Evolutionary conservation across 2,888 invertebrate species (phyloP), one percentile per base, ranked within the genome.

Genomic region (Ochropleura plecta): DNA sequence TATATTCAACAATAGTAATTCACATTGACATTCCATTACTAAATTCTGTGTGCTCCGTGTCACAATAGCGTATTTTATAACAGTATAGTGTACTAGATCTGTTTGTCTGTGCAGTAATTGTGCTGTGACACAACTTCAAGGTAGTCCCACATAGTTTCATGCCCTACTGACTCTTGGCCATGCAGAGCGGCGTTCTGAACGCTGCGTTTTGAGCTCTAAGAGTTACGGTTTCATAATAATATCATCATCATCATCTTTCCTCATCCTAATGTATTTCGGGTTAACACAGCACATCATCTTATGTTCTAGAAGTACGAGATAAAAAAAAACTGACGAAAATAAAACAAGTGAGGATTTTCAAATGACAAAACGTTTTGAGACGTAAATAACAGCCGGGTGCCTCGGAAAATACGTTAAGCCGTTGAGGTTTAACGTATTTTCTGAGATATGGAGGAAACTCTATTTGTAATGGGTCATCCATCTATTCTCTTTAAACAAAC

Each of bases 101-200:
- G 57, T 76, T 78, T 78, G 76, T 74, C 71, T 67, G 76, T 62
- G 46, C 70, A 62, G 76, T 77, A 80, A 85, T 79, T 83, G 85
- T 83, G 66, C 83, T 81, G 78, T 79, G 85, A 85, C 83, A 85
- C 67, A 78, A 79, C 70, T 62, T 63, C 78, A 86, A 86, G 86
- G 86, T 30, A 60, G 78, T 59, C 18, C 30, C 72, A 68, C 78
- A 81, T 82, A 80, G 86, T 81, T 84, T 82, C 76, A 84, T 84
- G 84, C 78, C 77, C 81, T 76, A 78, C 64, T 84, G 83, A 81
- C 63, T 82, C 64, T 72, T 49, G 62, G 3, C 46, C 14, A n/a
- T 48, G 64, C 59, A 74, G 73, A 68, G 1, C 3, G 51, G 66
- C 73, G 73, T 57, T 55, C 8, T 12, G 55, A 65, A 62, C 64